Percentiles rank a stretch among this genome's conserved stretches.
These are phyloP conservation scores for Augochlora pura DNA, from an alignment of 1,140 invertebrate species.

Conservation along the genomic window DNA sequence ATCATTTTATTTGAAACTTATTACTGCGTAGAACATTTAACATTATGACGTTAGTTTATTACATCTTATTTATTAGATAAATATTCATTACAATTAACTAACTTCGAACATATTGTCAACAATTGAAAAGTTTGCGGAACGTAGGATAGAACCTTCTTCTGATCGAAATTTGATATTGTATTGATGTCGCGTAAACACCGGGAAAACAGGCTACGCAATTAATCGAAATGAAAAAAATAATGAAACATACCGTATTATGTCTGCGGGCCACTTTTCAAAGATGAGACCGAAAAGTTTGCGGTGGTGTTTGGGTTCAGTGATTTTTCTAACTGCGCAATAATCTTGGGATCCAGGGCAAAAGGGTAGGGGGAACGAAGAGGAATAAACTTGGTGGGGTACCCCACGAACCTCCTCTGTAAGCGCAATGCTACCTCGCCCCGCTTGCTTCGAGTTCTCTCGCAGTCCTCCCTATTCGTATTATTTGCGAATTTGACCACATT, in stretches of 20 bases:
- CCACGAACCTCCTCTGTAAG: constrained; percentile 46
- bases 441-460: constrained; percentile 56
- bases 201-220: not conserved
- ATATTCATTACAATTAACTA: no score
- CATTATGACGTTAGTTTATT: no score
- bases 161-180: not conserved
- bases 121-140: no score
- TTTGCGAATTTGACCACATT: constrained; percentile 69
- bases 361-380: constrained; percentile 56
- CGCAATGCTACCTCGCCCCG: constrained; percentile 68
- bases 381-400: constrained; percentile 60
- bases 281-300: constrained; percentile 27
- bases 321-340: constrained; percentile 73
- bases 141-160: no score
- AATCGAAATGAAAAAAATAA: constrained; percentile 3
- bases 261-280: constrained; percentile 20
- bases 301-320: constrained; percentile 36
- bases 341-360: constrained; percentile 66
- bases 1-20: not conserved
- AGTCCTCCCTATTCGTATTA: constrained; percentile 60
- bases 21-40: not conserved
- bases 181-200: not conserved
- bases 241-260: constrained; percentile 38
- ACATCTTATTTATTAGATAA: no score
- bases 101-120: no score